Conservation (phyloP, 2,888 invertebrate genomes). For the Creontiades dilutus region DNA sequence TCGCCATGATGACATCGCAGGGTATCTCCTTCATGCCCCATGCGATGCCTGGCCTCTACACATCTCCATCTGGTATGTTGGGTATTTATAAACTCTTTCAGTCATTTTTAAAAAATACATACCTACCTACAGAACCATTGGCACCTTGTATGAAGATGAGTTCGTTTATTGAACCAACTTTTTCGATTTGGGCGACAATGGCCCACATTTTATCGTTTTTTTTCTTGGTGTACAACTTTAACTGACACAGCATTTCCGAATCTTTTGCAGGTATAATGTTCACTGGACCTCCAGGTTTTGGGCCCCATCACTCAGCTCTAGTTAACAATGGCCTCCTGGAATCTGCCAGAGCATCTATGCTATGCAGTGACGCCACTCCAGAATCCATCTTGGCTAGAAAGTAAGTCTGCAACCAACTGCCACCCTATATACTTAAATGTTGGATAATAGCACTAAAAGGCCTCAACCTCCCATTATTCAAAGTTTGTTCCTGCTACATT, state of each 20-base stretch:
- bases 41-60: slow-evolving; percentile 79
- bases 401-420: slow-evolving; percentile 62
- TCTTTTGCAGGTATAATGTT: slow-evolving; percentile 78
- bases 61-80: slow-evolving; percentile 76
- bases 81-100: not conserved
- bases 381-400: slow-evolving; percentile 74
- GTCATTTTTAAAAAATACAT: too few relatives aligned
- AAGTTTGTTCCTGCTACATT: too few relatives aligned
- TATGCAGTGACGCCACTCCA: slow-evolving; percentile 73
- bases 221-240: too few relatives aligned
- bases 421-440: not conserved
- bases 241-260: not conserved
- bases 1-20: slow-evolving; percentile 80
- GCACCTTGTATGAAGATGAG: too few relatives aligned
- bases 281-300: slow-evolving; percentile 77
- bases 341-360: slow-evolving; percentile 75
- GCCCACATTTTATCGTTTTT: too few relatives aligned
- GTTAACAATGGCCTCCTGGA: slow-evolving; percentile 76
- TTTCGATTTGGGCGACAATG: too few relatives aligned
- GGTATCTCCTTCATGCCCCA: slow-evolving; percentile 80
- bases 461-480: too few relatives aligned
- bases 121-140: too few relatives aligned
- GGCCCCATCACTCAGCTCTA: slow-evolving; percentile 76
- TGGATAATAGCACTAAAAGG: too few relatives aligned
- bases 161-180: too few relatives aligned